phyloP scores from a whole-genome alignment of 2,113 vertebrate genomes.

The Oenanthe oenanthe region DNA sequence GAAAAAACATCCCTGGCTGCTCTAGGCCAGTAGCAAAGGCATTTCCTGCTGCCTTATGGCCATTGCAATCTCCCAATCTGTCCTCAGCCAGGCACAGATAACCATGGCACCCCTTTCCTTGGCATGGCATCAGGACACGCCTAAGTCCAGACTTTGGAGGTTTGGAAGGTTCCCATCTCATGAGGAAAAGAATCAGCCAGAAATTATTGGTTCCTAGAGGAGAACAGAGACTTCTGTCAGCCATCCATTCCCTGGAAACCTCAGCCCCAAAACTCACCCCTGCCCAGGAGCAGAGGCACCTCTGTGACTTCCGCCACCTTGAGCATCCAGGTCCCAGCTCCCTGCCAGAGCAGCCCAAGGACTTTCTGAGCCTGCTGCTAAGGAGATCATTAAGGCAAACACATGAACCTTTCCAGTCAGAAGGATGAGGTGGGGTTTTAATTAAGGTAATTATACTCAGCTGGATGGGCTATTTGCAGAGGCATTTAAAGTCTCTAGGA shows the following conservation, averaged over 20 bases:
- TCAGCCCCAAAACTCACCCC: background rate
- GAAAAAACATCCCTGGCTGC: background rate
- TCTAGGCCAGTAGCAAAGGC: background rate
- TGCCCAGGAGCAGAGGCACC: too few relatives aligned
- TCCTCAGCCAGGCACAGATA: background rate
- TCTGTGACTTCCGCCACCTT: background rate
- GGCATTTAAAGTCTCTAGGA: constrained; percentile 31
- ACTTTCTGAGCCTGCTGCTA: constrained; percentile 1
- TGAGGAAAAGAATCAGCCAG: background rate
- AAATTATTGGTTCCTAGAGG: background rate
- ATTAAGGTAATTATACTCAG: constrained; percentile 63
- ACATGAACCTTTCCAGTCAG: constrained; percentile 17
- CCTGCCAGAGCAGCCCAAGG: background rate
- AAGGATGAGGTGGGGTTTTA: constrained; percentile 64
- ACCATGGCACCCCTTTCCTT: background rate
- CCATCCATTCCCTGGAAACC: background rate
- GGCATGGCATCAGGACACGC: background rate
- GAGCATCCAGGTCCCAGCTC: background rate
- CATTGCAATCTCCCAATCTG: background rate
- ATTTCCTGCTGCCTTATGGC: background rate
- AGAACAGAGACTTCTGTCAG: background rate
- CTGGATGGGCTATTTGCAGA: constrained; percentile 61
- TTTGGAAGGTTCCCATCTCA: background rate
- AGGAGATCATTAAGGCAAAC: constrained; percentile 52
- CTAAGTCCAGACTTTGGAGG: background rate